phyloP scores from a whole-genome alignment of 2,113 vertebrate species.

The Fulmarus glacialis region DNA sequence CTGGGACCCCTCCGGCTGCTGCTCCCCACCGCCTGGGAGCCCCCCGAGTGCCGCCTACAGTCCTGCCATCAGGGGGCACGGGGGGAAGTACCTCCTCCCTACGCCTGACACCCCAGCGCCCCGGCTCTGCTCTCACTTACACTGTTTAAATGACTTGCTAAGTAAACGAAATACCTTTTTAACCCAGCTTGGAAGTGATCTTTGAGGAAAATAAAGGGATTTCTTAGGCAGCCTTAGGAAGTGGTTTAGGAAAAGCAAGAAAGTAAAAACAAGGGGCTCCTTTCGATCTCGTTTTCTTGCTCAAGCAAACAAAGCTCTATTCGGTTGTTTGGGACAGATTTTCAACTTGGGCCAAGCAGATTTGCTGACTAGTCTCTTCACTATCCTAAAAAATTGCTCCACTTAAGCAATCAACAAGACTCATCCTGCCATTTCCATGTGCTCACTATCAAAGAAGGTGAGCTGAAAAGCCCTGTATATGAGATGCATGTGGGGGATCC shows the following conservation, averaged over 20 bases:
- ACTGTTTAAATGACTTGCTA: background rate
- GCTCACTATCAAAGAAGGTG: slow-evolving; percentile 26
- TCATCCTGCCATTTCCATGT: slow-evolving; percentile 22
- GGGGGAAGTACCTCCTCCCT: background rate
- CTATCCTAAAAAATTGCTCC: background rate
- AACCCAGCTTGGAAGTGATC: background rate
- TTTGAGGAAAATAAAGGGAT: background rate
- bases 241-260: background rate
- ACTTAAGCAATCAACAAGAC: slow-evolving; percentile 38
- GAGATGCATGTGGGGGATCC: background rate
- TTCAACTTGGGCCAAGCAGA: background rate
- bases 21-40: background rate
- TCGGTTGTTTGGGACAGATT: background rate
- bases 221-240: background rate
- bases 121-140: background rate
- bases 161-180: background rate
- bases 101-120: rapidly evolving
- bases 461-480: slow-evolving; percentile 1
- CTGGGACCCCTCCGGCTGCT: background rate
- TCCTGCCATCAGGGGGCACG: rapidly evolving
- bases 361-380: background rate
- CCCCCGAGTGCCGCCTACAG: background rate
- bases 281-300: background rate
- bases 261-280: background rate
- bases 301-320: background rate